These are phyloP conservation scores for Siniperca scherzeri DNA, from an alignment of 2,797 vertebrate genomes.

Conservation along the genomic window DNA sequence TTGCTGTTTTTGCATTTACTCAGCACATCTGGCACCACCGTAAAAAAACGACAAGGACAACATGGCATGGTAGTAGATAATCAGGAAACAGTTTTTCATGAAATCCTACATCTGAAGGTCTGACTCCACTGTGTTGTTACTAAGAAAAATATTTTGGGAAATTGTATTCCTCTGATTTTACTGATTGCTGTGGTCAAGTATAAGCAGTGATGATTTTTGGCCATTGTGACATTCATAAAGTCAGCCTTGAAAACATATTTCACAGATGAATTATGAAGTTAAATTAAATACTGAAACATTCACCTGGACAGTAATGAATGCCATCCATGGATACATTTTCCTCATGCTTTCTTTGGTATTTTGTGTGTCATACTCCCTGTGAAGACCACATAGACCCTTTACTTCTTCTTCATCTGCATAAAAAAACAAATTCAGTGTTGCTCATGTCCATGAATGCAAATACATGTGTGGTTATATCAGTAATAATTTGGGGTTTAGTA, in stretches of 20 bases:
- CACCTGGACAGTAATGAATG: slow-evolving; percentile 46
- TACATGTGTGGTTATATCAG: not conserved
- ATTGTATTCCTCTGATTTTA: not conserved
- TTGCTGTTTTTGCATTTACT: not conserved
- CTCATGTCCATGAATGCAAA: not conserved
- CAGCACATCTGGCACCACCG: not conserved
- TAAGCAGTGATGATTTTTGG: not conserved
- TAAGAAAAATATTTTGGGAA: not conserved
- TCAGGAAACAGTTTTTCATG: not conserved
- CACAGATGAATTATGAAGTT: not conserved
- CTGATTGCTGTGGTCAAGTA: not conserved
- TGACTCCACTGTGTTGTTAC: not conserved
- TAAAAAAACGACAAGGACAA: not conserved
- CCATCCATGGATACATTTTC: slow-evolving; percentile 70
- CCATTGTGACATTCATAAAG: not conserved
- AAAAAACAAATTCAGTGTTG: not conserved
- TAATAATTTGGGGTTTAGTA: slow-evolving; percentile 10
- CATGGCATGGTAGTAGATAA: not conserved
- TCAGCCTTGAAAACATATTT: not conserved
- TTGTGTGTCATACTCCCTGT: slow-evolving; percentile 4
- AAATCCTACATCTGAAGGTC: not conserved
- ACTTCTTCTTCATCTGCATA: slow-evolving; percentile 72
- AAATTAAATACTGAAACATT: slow-evolving; percentile 27
- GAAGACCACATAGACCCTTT: slow-evolving; percentile 73
- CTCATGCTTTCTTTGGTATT: rapidly evolving